These are phyloP conservation scores for Malacosoma neustria DNA, from an alignment of 2,888 invertebrate species.

Conservation along the genomic window DNA sequence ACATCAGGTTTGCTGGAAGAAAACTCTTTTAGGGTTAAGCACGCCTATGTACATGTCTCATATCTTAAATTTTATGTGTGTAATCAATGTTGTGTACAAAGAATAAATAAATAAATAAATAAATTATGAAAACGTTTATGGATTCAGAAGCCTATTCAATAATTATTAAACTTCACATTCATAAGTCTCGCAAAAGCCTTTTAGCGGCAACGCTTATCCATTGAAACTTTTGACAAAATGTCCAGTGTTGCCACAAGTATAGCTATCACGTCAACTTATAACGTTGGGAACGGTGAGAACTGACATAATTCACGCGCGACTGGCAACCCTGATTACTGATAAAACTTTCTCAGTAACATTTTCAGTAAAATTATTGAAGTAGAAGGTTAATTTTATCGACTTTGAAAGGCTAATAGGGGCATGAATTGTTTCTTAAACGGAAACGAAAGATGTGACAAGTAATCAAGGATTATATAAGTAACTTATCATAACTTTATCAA, in stretches of 20 bases:
- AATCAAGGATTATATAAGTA: no score
- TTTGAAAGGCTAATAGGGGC: background rate
- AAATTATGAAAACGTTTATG: no score
- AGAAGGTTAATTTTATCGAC: background rate
- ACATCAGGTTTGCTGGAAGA: no score
- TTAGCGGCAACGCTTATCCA: background rate
- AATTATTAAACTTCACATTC: no score
- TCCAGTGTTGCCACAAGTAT: background rate
- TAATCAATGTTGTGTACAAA: no score
- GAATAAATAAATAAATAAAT: no score
- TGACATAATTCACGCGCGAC: slow-evolving; percentile 5
- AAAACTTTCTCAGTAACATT: slow-evolving; percentile 4
- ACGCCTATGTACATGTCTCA: no score
- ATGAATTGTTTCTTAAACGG: background rate
- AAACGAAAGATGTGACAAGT: background rate
- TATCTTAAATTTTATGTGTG: no score
- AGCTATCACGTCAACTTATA: background rate
- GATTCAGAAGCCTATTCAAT: no score
- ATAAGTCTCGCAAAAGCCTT: no score
- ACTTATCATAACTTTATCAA: no score
- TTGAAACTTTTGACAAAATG: background rate
- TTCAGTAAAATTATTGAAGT: background rate
- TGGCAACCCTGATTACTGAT: slow-evolving; percentile 3
- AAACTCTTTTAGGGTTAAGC: no score
- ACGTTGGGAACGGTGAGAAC: background rate